Evolutionary conservation across 2,113 vertebrate species (phyloP), one percentile per base, ranked within the genome.

Genomic region (Agelaius tricolor): DNA sequence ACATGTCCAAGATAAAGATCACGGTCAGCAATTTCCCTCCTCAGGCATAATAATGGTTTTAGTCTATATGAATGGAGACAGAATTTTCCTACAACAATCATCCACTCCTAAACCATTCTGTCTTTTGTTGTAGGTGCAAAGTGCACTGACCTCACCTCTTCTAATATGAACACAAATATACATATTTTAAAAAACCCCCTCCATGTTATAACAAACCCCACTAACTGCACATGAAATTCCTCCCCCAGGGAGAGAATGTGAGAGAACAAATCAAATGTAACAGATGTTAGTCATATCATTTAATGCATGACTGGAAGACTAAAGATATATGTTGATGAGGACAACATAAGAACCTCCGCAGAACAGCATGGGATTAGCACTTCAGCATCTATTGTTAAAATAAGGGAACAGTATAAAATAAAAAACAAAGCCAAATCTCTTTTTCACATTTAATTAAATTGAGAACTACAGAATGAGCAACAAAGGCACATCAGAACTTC

Each of bases 241-340:
- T 75, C 57, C 89, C 84, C 66, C 69, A 75, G 89, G 94, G 84
- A 92, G 35, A 87, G 73, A 78, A 87, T 79, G 44, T 68, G 71
- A 92, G 77, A 93, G 58, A 82, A 81, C 68, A 93, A 92, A 72
- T 22, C 30, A 67, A 87, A 91, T 23, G 52, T 72, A 96, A 81
- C 95, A 94, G 95, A 95, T 93, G 96, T 92, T 94, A 75, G 41
- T 79, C 69, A 27, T 41, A 75, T 87, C 47, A 82, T 87, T 91
- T 95, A 94, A 96, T 90, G 89, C 95, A 93, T 93, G 96, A 93
- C 67, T 97, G 95, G 69, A 88, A 93, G 58, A 67, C 39, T 89
- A 65, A 74, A 92, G 86, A 63, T n/a, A 59, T 44, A 11, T 13
- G 62, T n/a, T 63, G 52, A 68, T 59, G 39, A 89, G 69, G 69